Evolutionary conservation across 2,113 vertebrate genomes (phyloP), one percentile per base, ranked within the genome.

Genomic region (Opisthocomus hoazin): DNA sequence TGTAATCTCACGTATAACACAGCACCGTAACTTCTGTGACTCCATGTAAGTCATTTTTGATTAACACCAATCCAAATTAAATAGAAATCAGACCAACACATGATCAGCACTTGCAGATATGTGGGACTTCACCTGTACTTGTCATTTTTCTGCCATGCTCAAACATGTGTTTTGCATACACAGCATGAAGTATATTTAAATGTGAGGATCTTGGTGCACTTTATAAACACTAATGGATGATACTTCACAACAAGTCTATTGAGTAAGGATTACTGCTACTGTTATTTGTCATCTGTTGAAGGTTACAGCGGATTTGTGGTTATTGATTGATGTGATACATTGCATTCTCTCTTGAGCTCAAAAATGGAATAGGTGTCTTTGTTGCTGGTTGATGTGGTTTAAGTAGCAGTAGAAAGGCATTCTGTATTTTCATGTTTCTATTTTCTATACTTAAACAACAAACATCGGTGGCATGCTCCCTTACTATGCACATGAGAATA

Each of bases 261-360:
- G 12, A 78, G 84, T 80, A 82, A 78, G 61, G 60, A 82, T 92
- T 95, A 75, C 77, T 87, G 77, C 18, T 84, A 12, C 73, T 71
- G 61, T 78, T 89, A 85, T 93, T 90, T 84, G 64, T 90, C 96
- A 89, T 81, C 80, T 84, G 30, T 69, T 75, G 82, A 95, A 94
- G 74, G 57, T 68, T 92, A 92, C 64, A 84, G 45, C 0, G 0
- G 74, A 92, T 95, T 92, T 92, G 61, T 18, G 45, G 64, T 82
- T 86, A 89, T 87, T 89, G 94, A 93, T 41, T 96, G 53, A 81
- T 76, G 48, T 61, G 48, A 69, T 92, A 36, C 26, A 90, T 50
- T 68, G 36, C 24, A 56, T 92, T 90, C 53, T 89, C 27, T 70
- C 48, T 74, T 54, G 34, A 84, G 41, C 26, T 95, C 45, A 94